A percentile compares a stretch with the other conserved stretches of the same genome.
These are phyloP conservation scores for Mormyrops attenuatus DNA, from an alignment of 2,797 vertebrate genomes.

Conservation along the genomic window DNA sequence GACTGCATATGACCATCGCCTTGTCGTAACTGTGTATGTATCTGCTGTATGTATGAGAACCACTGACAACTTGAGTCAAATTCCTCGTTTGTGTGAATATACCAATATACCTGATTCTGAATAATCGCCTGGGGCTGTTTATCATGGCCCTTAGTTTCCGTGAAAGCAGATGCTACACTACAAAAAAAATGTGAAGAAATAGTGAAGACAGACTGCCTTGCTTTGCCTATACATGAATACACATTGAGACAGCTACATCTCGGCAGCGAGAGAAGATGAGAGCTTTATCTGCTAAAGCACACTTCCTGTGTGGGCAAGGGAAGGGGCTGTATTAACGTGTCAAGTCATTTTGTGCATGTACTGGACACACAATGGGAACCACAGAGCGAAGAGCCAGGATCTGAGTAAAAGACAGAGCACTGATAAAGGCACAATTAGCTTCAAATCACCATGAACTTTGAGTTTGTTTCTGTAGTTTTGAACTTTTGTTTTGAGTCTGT, in stretches of 20 bases:
- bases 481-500: neutral
- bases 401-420: neutral
- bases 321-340: neutral
- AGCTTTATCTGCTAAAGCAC: neutral
- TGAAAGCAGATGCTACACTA: neutral
- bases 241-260: neutral
- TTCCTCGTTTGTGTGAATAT: neutral
- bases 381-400: neutral
- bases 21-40: too few relatives aligned
- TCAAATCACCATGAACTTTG: neutral
- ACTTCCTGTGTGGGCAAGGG: constrained; percentile 4
- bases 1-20: too few relatives aligned
- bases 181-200: neutral
- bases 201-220: neutral
- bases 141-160: neutral
- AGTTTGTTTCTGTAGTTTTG: neutral
- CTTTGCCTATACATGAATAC: neutral
- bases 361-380: neutral
- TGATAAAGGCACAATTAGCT: neutral
- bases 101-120: neutral
- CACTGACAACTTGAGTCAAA: neutral
- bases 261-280: neutral
- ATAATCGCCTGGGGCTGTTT: neutral
- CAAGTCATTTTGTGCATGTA: neutral
- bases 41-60: neutral